A percentile compares a stretch with the other conserved stretches of the same genome.
phyloP scores from a whole-genome alignment of 2,113 vertebrate genomes.

The Fulmarus glacialis region DNA sequence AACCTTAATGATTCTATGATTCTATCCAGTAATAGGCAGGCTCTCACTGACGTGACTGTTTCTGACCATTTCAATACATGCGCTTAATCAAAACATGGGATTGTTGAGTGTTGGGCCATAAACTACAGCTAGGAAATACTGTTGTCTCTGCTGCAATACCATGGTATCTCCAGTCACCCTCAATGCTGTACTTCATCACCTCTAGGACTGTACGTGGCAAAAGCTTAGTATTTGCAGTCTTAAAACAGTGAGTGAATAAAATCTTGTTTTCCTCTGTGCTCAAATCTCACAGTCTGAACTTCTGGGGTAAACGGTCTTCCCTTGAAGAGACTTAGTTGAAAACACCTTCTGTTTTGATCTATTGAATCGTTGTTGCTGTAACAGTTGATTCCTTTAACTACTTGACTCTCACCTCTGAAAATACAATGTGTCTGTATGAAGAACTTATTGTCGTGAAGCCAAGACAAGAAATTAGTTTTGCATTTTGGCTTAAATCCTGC shows the following conservation, averaged over 20 bases:
- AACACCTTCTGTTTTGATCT: neutral
- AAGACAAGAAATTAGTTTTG: neutral
- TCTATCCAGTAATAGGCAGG: neutral
- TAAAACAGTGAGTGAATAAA: neutral
- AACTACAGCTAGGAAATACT: neutral
- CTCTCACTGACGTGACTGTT: neutral
- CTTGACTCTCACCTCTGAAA: neutral
- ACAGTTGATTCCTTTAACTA: neutral
- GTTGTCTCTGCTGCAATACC: rapidly evolving
- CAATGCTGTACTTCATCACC: neutral
- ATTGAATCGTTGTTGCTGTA: rapidly evolving
- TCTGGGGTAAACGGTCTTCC: neutral
- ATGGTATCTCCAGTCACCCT: rapidly evolving
- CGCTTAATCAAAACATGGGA: neutral
- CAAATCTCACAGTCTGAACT: neutral
- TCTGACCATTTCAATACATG: neutral
- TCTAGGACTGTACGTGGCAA: neutral
- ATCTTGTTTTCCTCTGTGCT: neutral
- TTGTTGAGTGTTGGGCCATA: neutral
- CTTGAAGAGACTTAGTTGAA: neutral
- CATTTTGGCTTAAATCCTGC: neutral
- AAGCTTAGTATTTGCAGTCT: neutral
- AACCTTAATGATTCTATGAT: no score
- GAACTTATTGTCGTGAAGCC: neutral
- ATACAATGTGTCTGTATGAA: neutral